Conservation (phyloP, 1,140 invertebrate genomes). For the Danaus plexippus region DNA sequence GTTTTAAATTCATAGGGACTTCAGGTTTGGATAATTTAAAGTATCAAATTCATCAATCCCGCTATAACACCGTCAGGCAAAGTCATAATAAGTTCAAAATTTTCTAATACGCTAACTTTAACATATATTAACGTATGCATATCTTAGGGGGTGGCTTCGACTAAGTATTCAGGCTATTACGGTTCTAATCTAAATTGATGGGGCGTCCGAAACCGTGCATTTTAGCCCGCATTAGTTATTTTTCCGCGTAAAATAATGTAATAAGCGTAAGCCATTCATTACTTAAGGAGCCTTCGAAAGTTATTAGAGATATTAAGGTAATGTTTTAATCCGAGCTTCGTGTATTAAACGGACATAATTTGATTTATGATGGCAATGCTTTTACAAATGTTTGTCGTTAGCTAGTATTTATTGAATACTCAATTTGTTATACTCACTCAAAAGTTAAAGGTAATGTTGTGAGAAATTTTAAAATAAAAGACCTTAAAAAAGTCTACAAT, state of each 20-base stretch:
- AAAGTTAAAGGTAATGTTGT: too few species aligned
- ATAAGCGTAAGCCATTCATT: constrained; percentile 56
- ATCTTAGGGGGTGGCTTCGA: constrained; percentile 44
- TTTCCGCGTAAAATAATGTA: constrained; percentile 67
- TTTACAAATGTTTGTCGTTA: too few species aligned
- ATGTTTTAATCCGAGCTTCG: too few species aligned
- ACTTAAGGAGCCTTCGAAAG: constrained; percentile 41
- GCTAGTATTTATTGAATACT: too few species aligned
- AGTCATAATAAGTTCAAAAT: constrained; percentile 67
- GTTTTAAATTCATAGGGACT: too few species aligned
- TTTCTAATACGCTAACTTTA: constrained; percentile 65
- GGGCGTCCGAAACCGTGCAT: constrained; percentile 57
- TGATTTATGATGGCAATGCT: too few species aligned
- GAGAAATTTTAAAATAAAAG: too few species aligned
- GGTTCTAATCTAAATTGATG: constrained; percentile 69
- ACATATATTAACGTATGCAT: constrained; percentile 61
- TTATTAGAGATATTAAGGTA: constrained; percentile 6
- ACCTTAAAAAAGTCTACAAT: too few species aligned
- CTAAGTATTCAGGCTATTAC: constrained; percentile 54
- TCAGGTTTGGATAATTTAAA: constrained; percentile 9
- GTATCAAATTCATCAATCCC: constrained; percentile 32
- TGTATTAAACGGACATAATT: too few species aligned
- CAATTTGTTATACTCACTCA: too few species aligned
- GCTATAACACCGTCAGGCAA: constrained; percentile 43
- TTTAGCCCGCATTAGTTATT: constrained; percentile 66